These are phyloP conservation scores for Callionymus lyra DNA, from an alignment of 2,113 vertebrate genomes.

Conservation along the genomic window DNA sequence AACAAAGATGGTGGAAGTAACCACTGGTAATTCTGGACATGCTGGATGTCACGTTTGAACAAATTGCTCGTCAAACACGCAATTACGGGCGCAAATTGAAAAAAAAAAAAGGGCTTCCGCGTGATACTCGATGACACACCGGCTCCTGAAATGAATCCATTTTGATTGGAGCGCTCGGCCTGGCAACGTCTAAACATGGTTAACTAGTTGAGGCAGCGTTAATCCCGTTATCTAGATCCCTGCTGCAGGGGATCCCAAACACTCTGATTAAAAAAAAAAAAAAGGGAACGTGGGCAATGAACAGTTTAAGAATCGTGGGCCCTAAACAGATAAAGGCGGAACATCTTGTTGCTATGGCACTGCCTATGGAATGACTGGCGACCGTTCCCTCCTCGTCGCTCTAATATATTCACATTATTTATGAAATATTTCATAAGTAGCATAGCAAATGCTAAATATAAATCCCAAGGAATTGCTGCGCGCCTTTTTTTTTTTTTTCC, in stretches of 20 bases:
- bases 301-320: slow-evolving; percentile 68
- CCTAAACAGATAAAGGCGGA: slow-evolving; percentile 69
- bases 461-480: slow-evolving; percentile 62
- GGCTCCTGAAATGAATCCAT: slow-evolving; percentile 53
- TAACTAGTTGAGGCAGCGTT: slow-evolving; percentile 73
- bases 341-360: slow-evolving; percentile 72
- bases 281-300: slow-evolving; percentile 71
- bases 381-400: slow-evolving; percentile 41
- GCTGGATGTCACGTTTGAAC: too few species aligned
- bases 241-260: slow-evolving; percentile 75
- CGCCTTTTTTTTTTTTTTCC: too few species aligned
- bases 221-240: slow-evolving; percentile 76
- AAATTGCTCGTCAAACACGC: too few species aligned
- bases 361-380: slow-evolving; percentile 65
- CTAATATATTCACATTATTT: slow-evolving; percentile 73
- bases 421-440: slow-evolving; percentile 73
- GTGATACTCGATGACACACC: slow-evolving; percentile 46
- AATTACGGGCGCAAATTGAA: too few species aligned
- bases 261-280: slow-evolving; percentile 75
- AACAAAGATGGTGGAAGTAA: too few species aligned
- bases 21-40: too few species aligned
- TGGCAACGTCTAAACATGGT: slow-evolving; percentile 69
- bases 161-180: slow-evolving; percentile 62
- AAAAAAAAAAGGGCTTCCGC: background rate
- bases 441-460: slow-evolving; percentile 73